Base-by-base conservation (phyloP, 2,113 vertebrate genomes). In the Poicephalus meyeri region DNA sequence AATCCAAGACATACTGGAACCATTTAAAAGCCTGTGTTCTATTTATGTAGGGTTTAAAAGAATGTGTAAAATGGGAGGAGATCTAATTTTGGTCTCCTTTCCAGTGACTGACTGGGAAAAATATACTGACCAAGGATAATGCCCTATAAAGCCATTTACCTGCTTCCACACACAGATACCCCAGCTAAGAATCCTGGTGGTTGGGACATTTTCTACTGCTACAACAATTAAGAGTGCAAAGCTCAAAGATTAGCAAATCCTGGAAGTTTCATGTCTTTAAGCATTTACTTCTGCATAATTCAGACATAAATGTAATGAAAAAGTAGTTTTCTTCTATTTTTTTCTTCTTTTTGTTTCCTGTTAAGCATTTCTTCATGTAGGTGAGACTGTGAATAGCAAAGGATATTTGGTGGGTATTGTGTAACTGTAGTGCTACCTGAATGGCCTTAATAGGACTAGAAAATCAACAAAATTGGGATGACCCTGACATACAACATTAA, bases 401-500 rank as follows among this genome's bases (percentile, higher is more conserved):
- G 50, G 37, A 46, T 31, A 66, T 72, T 69, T 65, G n/a, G 80
- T 29, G 52, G 37, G 10, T 44, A 55, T 63, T 82, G 68, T 55
- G 31, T 28, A 93, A 94, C 41, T 66, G n/a, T 15, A 76, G 44
- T n/a, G 42, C 23, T 37, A 86, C 25, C 35, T 4, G 14, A 91
- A 80, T 39, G 25, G 24, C 31, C 39, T 83, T 69, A 70, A 73
- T 1, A 63, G 42, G 58, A 82, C 50, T 44, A 86, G 39, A 90
- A 86, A 73, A 70, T 13, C 53, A 88, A 74, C 42, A 90, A 71
- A 73, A 83, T 8, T 60, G 52, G 80, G 73, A 80, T 95, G 89
- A 95, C 86, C 64, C 77, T 92, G 72, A 78, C 60, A 91, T 33
- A 71, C 42, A 86, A 53, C 74, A 80, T 66, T 83, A 88, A 83